These are phyloP conservation scores for Pseudeuparius sepicola DNA, from an alignment of 2,888 invertebrate species.

Conservation along the genomic window DNA sequence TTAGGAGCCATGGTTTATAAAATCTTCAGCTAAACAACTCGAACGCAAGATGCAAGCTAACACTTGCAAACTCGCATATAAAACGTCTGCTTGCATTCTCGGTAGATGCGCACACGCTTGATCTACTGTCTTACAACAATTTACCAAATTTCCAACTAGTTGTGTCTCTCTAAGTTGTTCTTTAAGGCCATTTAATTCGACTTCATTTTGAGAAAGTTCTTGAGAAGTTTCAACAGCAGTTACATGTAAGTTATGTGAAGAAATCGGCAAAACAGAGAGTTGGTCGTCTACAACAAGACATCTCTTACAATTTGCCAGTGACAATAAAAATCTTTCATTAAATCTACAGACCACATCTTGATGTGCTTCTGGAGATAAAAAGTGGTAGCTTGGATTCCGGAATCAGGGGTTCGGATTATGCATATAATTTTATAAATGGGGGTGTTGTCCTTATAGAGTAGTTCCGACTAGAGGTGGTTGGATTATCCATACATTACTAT, in stretches of 20 bases:
- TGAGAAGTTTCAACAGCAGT: conserved; percentile 53
- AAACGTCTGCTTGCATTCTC: too few relatives aligned
- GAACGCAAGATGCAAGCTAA: too few relatives aligned
- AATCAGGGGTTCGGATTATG: too few relatives aligned
- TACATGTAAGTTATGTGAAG: conserved; percentile 77
- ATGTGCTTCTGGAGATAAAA: conserved; percentile 93
- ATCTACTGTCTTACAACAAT: conserved; percentile 84
- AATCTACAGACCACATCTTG: conserved; percentile 86
- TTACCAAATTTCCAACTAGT: conserved; percentile 81
- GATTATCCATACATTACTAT: too few relatives aligned
- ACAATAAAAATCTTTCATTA: conserved; percentile 91
- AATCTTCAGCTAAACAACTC: too few relatives aligned
- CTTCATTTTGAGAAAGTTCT: conserved; percentile 42
- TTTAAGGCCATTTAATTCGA: conserved; percentile 64
- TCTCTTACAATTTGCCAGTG: conserved; percentile 75
- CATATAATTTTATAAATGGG: too few relatives aligned
- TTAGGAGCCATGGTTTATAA: too few relatives aligned
- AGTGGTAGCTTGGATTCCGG: too few relatives aligned
- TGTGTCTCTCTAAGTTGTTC: conserved; percentile 81
- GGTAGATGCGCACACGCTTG: too few relatives aligned
- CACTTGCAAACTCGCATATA: too few relatives aligned
- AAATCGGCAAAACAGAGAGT: conserved; percentile 82
- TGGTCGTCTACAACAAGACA: conserved; percentile 94
- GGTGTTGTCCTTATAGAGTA: too few relatives aligned
- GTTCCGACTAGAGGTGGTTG: too few relatives aligned